Evolutionary conservation across 2,797 vertebrate genomes (phyloP), one percentile per base, ranked within the genome.

Genomic region (Siniperca undulata): DNA sequence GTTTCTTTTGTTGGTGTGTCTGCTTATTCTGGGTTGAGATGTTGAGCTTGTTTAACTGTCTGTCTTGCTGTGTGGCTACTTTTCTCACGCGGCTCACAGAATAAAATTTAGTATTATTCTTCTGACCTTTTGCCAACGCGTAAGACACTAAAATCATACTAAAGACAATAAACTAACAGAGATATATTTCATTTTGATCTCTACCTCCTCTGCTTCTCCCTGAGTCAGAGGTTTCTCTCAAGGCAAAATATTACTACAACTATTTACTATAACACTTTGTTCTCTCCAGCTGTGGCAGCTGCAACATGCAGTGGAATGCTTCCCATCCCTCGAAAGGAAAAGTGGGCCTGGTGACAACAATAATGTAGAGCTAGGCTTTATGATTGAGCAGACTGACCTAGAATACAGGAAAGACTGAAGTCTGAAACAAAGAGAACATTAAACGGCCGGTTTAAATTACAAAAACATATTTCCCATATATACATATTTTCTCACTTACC

Each of bases 11-110:
- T 88, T 94, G 88, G 88, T 75, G 77, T n/a, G 91, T 87, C 80
- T 90, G 87, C 84, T 94, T 86, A 82, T 90, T 93, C 74, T 93
- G 89, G 75, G 56, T 82, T 92, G 82, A 88, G 90, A 88, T 91
- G 91, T 93, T 89, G 92, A 89, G 93, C 85, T 83, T 62, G 55
- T 80, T 85, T 93, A 95, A 92, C 93, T 93, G 92, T 93, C 88
- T 87, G 78, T 86, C 83, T 93, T 50, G 91, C 71, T 93, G 86
- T 86, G 92, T 91, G 92, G 87, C 94, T 92, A 94, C 89, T 92
- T 95, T 94, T 77, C 53, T 70, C 50, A 46, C 36, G n/a, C 22
- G n/a, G 65, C 27, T 65, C 38, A 5, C 8, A 10, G 52, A 40
- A 11, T 46, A 5, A 42, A 19, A 64, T 64, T 12, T 34, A 7